These are phyloP conservation scores for Bellardia pandia DNA, from an alignment of 2,888 invertebrate genomes.

Conservation along the genomic window DNA sequence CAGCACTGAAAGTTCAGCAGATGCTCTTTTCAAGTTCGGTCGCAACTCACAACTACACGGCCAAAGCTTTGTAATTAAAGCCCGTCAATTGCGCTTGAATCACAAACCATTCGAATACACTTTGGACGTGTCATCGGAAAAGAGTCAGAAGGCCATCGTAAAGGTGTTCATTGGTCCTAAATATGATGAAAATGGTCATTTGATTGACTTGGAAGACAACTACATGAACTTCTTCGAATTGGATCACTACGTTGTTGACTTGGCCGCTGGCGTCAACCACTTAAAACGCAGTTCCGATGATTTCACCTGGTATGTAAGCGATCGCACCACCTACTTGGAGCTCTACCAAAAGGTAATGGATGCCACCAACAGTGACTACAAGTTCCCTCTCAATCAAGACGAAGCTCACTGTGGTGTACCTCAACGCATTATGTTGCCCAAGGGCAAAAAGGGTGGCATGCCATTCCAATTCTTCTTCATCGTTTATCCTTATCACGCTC, in stretches of 20 bases:
- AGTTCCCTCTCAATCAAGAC: conserved; percentile 84
- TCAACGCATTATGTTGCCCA: conserved; percentile 87
- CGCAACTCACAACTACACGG: conserved; percentile 80
- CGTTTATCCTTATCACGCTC: conserved; percentile 85
- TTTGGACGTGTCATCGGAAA: conserved; percentile 86
- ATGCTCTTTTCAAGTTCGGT: conserved; percentile 78
- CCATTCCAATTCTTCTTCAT: conserved; percentile 87
- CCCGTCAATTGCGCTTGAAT: conserved; percentile 87
- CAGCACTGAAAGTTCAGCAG: conserved; percentile 82
- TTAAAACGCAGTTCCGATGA: conserved; percentile 87
- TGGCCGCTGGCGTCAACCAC: conserved; percentile 86
- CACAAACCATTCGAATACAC: conserved; percentile 88
- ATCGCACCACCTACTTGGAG: conserved; percentile 85
- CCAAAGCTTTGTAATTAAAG: conserved; percentile 85
- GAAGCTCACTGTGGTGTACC: conserved; percentile 87
- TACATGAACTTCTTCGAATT: conserved; percentile 88
- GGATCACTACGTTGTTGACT: conserved; percentile 87
- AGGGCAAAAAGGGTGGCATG: conserved; percentile 87
- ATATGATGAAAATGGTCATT: conserved; percentile 86
- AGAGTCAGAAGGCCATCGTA: conserved; percentile 86
- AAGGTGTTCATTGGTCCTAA: conserved; percentile 90
- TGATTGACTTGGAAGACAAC: conserved; percentile 86
- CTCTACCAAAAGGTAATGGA: conserved; percentile 85
- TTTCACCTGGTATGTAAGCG: conserved; percentile 88
- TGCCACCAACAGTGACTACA: conserved; percentile 84